phyloP scores from a whole-genome alignment of 2,888 invertebrate genomes.

The Heliconius sara region DNA sequence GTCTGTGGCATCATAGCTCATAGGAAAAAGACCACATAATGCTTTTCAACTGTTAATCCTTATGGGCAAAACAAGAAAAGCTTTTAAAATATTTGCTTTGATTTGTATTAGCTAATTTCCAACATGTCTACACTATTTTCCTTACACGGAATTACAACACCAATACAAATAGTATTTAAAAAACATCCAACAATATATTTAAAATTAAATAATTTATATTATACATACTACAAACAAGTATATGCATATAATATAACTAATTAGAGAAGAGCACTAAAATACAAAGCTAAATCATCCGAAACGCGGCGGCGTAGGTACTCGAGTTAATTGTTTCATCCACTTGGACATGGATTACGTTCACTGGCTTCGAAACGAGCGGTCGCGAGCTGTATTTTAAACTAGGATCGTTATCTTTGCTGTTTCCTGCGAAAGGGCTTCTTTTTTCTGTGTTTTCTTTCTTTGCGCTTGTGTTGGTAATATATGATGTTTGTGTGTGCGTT shows the following conservation, averaged over 20 bases:
- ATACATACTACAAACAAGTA: not conserved
- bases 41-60: no score
- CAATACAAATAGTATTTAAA: no score
- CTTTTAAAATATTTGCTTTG: no score
- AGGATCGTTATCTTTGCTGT: conserved; percentile 29
- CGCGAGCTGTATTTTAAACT: conserved; percentile 38
- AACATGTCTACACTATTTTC: no score
- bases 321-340: conserved; percentile 42
- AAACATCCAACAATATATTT: no score
- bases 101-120: no score
- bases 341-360: conserved; percentile 35
- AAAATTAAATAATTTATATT: no score
- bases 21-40: no score
- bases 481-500: not conserved
- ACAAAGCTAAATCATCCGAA: conserved; percentile 15
- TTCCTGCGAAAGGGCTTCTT: conserved; percentile 17
- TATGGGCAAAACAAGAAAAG: no score
- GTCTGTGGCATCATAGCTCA: no score
- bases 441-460: not conserved
- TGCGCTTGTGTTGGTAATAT: not conserved
- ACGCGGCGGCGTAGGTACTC: conserved; percentile 24
- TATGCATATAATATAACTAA: conserved; percentile 1
- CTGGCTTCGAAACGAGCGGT: conserved; percentile 35
- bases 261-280: not conserved
- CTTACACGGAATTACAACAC: no score